Conservation (phyloP, 2,888 invertebrate genomes). For the Eubasilissa splendida region DNA sequence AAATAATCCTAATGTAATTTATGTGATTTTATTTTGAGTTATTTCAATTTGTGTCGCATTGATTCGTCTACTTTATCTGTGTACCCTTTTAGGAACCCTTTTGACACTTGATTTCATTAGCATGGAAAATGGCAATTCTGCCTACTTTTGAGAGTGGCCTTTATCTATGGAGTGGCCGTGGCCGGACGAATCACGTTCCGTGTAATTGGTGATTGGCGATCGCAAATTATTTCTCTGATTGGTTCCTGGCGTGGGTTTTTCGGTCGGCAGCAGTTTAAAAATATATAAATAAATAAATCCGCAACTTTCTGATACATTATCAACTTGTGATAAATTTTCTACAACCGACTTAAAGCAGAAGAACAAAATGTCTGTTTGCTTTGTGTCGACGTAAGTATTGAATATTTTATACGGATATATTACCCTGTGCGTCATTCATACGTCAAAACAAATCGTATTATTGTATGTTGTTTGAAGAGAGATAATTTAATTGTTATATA, state of each 20-base stretch:
- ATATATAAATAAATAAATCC: constrained; percentile 23
- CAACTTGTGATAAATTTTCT: background rate
- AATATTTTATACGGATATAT: too few relatives aligned
- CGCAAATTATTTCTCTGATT: constrained; percentile 71
- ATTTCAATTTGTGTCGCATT: too few relatives aligned
- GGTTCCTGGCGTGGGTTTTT: constrained; percentile 61
- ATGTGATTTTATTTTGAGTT: too few relatives aligned
- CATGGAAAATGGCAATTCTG: background rate
- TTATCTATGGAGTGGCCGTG: constrained; percentile 64
- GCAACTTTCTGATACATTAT: background rate
- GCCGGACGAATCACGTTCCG: constrained; percentile 74
- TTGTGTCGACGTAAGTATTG: constrained; percentile 80
- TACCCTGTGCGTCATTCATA: too few relatives aligned
- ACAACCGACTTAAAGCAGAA: constrained; percentile 53
- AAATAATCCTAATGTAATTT: too few relatives aligned
- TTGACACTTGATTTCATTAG: background rate
- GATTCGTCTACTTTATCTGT: too few relatives aligned
- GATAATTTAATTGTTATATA: too few relatives aligned
- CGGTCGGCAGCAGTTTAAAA: constrained; percentile 47
- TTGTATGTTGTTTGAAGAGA: too few relatives aligned
- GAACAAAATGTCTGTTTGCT: constrained; percentile 79
- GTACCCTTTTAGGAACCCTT: too few relatives aligned
- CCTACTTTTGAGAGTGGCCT: constrained; percentile 65
- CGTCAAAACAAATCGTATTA: too few relatives aligned
- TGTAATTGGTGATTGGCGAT: constrained; percentile 75